Evolutionary conservation across 2,113 vertebrate genomes (phyloP), one percentile per base, ranked within the genome.

Genomic region (Gallinago media): DNA sequence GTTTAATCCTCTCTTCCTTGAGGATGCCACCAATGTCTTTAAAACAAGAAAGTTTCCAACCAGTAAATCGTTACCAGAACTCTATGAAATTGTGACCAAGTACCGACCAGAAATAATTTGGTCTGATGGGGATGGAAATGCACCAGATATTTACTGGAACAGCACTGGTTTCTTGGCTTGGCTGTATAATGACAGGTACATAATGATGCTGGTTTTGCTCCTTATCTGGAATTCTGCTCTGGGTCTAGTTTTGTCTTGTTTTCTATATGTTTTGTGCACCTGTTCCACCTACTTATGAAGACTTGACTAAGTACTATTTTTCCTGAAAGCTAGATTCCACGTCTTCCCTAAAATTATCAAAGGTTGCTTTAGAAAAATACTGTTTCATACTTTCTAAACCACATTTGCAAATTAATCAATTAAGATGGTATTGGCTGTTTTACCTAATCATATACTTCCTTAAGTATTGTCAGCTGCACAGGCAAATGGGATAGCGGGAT

Each of bases 161-260:
- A 99, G 99, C 97, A 99, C 99, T 2, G 98, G 97, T 11, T 99
- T 99, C 96, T 95, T 99, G 54, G 99, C 99, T 61, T 99, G 99
- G 99, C 98, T 99, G 21, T 99, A 99, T 77, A 99, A 99, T 52
- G 98, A 99, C 46, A 99, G 99, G 99, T 99, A 95, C n/a, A 16
- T 75, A 22, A 31, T 14, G 15, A 68, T 83, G 66, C 66, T 75
- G 66, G 47, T 65, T 85, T 91, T 74, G 15, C 29, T 79, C 23
- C 46, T 73, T 40, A 27, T 36, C 58, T 89, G 65, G 58, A 88
- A 79, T 54, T 46, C 54, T 86, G 32, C 8, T 75, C 32, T 49
- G 3, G 67, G 19, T 84, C 27, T 71, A 19, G 21, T 74, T 74
- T 83, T 63, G 14, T 73, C 70, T 80, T 5, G 1, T 70, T 90